Conservation (phyloP, 2,113 vertebrate species). For the Odocoileus hemionus region DNA sequence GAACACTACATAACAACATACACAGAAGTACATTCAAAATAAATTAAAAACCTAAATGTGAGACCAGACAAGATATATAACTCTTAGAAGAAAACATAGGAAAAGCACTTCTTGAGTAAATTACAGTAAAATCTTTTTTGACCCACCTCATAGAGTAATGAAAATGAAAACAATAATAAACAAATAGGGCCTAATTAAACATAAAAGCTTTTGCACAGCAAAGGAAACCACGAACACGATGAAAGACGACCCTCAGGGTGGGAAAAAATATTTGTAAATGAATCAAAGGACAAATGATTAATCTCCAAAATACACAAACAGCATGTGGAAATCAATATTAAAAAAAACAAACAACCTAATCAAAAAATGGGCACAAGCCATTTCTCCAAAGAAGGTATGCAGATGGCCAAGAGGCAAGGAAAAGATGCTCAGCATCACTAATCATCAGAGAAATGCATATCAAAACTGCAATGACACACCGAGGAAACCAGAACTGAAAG, state of each 20-base stretch:
- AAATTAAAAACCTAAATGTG: background rate
- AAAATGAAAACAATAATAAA: background rate
- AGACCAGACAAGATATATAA: background rate
- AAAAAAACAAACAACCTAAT: rapidly evolving
- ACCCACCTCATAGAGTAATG: background rate
- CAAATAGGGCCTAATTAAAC: background rate
- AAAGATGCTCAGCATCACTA: background rate
- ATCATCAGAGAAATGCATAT: background rate
- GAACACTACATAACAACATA: background rate
- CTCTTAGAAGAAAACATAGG: background rate
- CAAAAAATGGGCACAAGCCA: background rate
- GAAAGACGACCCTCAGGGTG: background rate
- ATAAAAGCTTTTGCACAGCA: background rate
- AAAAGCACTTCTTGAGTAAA: background rate
- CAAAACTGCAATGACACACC: background rate
- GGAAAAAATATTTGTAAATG: background rate
- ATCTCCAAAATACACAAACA: background rate
- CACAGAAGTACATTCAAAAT: background rate
- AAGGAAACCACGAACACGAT: background rate
- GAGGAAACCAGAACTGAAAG: too few relatives aligned
- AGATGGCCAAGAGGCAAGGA: background rate
- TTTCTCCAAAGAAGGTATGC: background rate
- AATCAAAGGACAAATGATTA: background rate
- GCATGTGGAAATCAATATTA: background rate
- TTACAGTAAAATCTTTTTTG: background rate